These are phyloP conservation scores for Sycophaga agraensis DNA, from an alignment of 1,140 invertebrate species.

Conservation along the genomic window DNA sequence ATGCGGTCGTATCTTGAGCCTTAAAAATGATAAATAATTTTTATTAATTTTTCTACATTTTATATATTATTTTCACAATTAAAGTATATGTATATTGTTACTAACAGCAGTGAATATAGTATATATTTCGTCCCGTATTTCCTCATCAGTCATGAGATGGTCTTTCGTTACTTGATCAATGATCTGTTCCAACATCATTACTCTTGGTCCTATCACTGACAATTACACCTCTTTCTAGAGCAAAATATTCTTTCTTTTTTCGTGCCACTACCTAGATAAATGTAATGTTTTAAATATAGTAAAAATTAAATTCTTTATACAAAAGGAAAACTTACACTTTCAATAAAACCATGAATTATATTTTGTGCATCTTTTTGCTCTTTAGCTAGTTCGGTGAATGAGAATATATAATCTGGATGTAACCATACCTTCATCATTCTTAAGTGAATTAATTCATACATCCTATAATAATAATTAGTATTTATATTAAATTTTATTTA, in stretches of 20 bases:
- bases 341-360: conserved; percentile 41
- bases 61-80: too few species aligned
- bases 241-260: neutral
- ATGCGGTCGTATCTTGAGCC: conserved; percentile 24
- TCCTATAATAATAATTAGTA: too few species aligned
- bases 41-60: too few species aligned
- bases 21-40: too few species aligned
- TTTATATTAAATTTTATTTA: too few species aligned
- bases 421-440: conserved; percentile 48
- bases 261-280: too few species aligned
- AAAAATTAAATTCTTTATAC: neutral
- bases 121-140: conserved; percentile 48
- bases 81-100: too few species aligned
- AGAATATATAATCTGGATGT: conserved; percentile 38
- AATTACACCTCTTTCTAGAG: too few species aligned
- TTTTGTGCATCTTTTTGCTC: conserved; percentile 38
- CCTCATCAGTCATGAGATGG: conserved; percentile 37
- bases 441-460: conserved; percentile 45
- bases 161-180: too few species aligned
- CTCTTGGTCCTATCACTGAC: too few species aligned
- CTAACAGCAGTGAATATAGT: conserved; percentile 53
- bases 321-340: conserved; percentile 33
- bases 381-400: conserved; percentile 31
- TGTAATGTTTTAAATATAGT: too few species aligned
- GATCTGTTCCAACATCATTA: too few species aligned